Percentiles rank a stretch among this genome's conserved stretches.
These are phyloP conservation scores for Hydriomena furcata DNA, from an alignment of 2,888 invertebrate genomes.

Conservation along the genomic window DNA sequence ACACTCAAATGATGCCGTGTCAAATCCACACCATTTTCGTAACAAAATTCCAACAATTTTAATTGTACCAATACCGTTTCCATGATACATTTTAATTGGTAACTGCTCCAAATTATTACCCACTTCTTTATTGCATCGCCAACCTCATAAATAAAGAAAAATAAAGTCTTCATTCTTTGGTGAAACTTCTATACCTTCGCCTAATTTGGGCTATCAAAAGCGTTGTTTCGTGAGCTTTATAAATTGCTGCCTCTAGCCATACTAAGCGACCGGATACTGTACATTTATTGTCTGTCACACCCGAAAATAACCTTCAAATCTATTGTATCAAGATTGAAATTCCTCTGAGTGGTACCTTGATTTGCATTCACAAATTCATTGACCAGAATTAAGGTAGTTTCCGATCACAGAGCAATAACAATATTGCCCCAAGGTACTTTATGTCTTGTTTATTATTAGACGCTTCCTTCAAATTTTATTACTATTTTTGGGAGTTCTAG, in stretches of 20 bases:
- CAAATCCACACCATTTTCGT: conserved; percentile 22
- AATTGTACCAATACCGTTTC: conserved; percentile 33
- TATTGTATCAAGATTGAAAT: conserved; percentile 32
- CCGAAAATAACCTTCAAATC: conserved; percentile 33
- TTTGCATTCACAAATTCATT: conserved; percentile 78
- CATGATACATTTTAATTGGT: conserved; percentile 25
- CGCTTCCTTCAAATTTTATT: conserved; percentile 59
- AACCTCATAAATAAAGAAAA: conserved; percentile 47
- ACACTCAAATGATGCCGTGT: conserved; percentile 9
- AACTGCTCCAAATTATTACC: conserved; percentile 32
- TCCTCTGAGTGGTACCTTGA: conserved; percentile 37
- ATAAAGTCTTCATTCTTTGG: conserved; percentile 63
- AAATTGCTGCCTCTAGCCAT: conserved; percentile 74
- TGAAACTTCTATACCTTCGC: conserved; percentile 64
- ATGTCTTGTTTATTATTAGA: conserved; percentile 62
- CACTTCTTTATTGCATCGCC: conserved; percentile 38
- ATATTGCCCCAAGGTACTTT: conserved; percentile 61
- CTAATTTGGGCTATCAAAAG: conserved; percentile 73
- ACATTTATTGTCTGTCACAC: conserved; percentile 30
- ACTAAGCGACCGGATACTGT: conserved; percentile 74
- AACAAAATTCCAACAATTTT: conserved; percentile 23
- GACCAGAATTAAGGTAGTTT: conserved; percentile 78
- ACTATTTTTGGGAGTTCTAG: conserved; percentile 36
- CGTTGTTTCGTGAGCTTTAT: conserved; percentile 69
- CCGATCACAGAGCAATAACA: conserved; percentile 73